A percentile compares a stretch with the other conserved stretches of the same genome.
Conservation (phyloP, 2,888 invertebrate genomes). For the Drosophila recens region DNA sequence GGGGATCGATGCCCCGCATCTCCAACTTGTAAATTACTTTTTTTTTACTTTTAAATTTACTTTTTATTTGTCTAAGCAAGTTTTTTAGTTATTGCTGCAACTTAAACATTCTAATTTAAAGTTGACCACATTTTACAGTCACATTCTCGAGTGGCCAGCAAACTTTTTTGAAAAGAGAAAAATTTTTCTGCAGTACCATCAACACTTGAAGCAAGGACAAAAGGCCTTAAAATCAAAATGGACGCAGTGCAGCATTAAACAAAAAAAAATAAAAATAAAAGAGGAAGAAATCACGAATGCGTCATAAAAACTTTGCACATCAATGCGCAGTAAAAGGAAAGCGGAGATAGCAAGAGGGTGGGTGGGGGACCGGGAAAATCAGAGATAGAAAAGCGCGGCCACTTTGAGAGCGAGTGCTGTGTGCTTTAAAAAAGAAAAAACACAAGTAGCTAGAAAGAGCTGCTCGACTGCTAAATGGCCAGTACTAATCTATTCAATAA, state of each 20-base stretch:
- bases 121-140: slow-evolving; percentile 12
- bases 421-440: slow-evolving; percentile 6
- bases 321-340: slow-evolving; percentile 48
- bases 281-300: slow-evolving; percentile 73
- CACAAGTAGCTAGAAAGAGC: slow-evolving; percentile 6
- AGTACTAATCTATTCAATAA: not conserved
- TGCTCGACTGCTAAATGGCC: not conserved
- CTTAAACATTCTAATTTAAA: slow-evolving; percentile 38
- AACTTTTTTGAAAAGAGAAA: slow-evolving; percentile 20
- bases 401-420: slow-evolving; percentile 49
- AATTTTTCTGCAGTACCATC: slow-evolving; percentile 34
- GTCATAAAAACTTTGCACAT: slow-evolving; percentile 79
- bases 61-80: not conserved
- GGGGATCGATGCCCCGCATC: slow-evolving; percentile 85
- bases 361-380: not conserved
- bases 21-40: slow-evolving; percentile 55
- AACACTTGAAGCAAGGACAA: slow-evolving; percentile 73
- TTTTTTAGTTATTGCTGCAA: not conserved
- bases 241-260: slow-evolving; percentile 72
- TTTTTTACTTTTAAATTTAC: slow-evolving; percentile 25
- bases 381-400: slow-evolving; percentile 60
- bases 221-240: slow-evolving; percentile 68
- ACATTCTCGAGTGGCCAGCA: slow-evolving; percentile 7
- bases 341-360: not conserved
- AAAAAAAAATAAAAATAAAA: slow-evolving; percentile 31